phyloP scores from a whole-genome alignment of 1,140 invertebrate species.

The Centruroides sculpturatus region DNA sequence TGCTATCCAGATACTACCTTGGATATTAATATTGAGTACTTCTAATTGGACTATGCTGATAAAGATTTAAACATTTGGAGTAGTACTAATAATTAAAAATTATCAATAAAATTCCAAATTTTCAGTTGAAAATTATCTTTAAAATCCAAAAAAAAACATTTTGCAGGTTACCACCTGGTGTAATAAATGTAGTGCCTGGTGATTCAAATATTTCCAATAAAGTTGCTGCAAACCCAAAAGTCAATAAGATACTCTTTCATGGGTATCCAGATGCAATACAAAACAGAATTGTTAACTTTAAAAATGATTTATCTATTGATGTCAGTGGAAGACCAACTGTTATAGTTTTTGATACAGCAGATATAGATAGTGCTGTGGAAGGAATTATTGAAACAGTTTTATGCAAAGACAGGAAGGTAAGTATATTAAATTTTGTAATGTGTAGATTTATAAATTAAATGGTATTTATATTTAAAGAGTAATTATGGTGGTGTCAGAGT shows the following conservation, averaged over 20 bases:
- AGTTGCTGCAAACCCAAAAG: neutral
- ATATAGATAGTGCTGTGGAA: conserved; percentile 43
- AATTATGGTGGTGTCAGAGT: neutral
- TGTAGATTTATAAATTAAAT: neutral
- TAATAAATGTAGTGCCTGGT: conserved; percentile 5
- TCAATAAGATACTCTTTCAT: neutral
- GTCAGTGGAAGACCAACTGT: conserved; percentile 35
- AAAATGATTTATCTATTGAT: conserved; percentile 22
- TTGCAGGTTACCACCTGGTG: conserved; percentile 6
- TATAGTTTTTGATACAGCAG: conserved; percentile 41
- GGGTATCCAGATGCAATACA: neutral
- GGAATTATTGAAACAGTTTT: conserved; percentile 37
- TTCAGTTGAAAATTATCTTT: too few relatives aligned
- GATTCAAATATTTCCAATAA: neutral
- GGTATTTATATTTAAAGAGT: neutral
- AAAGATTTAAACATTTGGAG: too few relatives aligned
- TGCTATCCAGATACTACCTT: too few relatives aligned
- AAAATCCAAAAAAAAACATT: neutral
- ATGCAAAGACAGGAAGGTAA: conserved; percentile 40
- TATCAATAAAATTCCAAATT: too few relatives aligned
- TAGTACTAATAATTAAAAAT: too few relatives aligned
- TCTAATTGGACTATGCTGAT: too few relatives aligned
- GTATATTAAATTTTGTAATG: conserved; percentile 5
- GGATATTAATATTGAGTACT: too few relatives aligned
- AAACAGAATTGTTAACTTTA: neutral